These are phyloP conservation scores for Dynastes tityus DNA, from an alignment of 2,888 invertebrate species.

Conservation along the genomic window DNA sequence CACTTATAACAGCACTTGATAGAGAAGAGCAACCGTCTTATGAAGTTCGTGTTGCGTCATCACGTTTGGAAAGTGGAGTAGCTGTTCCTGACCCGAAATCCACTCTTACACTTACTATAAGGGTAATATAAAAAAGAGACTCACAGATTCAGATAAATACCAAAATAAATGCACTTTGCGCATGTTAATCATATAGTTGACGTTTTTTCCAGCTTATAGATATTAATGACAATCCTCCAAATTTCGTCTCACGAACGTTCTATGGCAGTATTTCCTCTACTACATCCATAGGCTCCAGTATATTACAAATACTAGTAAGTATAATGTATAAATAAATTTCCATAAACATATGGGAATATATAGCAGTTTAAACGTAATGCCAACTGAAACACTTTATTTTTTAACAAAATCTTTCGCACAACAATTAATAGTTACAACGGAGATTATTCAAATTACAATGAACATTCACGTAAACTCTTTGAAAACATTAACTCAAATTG, in stretches of 20 bases:
- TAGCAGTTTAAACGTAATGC: slow-evolving; percentile 34
- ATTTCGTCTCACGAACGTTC: slow-evolving; percentile 71
- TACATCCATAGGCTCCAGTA: slow-evolving; percentile 60
- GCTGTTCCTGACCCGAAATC: slow-evolving; percentile 64
- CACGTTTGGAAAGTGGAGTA: slow-evolving; percentile 67
- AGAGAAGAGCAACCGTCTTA: slow-evolving; percentile 69
- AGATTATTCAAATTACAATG: too few relatives aligned
- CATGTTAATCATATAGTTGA: too few relatives aligned
- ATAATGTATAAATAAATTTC: not conserved
- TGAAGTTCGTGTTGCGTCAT: slow-evolving; percentile 71
- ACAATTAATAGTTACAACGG: too few relatives aligned
- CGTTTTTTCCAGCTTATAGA: slow-evolving; percentile 73
- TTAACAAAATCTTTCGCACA: too few relatives aligned
- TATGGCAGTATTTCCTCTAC: slow-evolving; percentile 65
- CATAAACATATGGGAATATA: slow-evolving; percentile 41
- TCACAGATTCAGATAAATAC: too few relatives aligned
- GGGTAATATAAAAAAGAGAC: too few relatives aligned
- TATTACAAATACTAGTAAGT: slow-evolving; percentile 46
- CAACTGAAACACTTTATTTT: too few relatives aligned
- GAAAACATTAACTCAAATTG: too few relatives aligned
- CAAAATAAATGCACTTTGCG: too few relatives aligned
- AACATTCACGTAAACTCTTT: too few relatives aligned
- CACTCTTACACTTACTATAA: slow-evolving; percentile 67
- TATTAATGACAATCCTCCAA: slow-evolving; percentile 75
- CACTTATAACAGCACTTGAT: slow-evolving; percentile 68